Percentiles rank a stretch among this genome's conserved stretches.
phyloP scores from a whole-genome alignment of 2,113 vertebrate species.

The Rattus norvegicus region DNA sequence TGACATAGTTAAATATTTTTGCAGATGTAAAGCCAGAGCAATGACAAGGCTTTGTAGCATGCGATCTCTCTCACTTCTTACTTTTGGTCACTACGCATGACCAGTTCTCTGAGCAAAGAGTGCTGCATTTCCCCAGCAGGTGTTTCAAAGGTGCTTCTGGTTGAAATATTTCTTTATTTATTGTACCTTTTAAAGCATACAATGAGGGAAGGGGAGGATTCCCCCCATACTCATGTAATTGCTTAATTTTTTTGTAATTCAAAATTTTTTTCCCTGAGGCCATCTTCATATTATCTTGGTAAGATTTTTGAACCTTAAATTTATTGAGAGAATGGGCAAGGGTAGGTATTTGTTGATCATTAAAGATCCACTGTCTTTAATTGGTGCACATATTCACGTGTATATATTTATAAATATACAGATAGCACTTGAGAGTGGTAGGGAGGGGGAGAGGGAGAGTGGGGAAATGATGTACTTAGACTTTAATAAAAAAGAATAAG shows the following conservation, averaged over 20 bases:
- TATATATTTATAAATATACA: background rate
- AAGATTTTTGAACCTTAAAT: constrained; percentile 16
- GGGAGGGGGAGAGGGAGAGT: background rate
- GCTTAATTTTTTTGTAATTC: constrained; percentile 34
- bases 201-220: background rate
- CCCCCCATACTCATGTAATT: background rate
- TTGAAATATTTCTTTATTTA: background rate
- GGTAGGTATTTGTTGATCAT: constrained; percentile 12
- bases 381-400: background rate
- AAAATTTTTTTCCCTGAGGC: background rate
- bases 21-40: constrained; percentile 22
- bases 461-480: no score
- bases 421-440: background rate
- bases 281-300: background rate
- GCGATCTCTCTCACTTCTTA: constrained; percentile 11
- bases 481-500: background rate
- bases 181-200: constrained; percentile 6
- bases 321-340: background rate
- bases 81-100: constrained; percentile 63
- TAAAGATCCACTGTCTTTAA: background rate
- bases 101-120: constrained; percentile 42
- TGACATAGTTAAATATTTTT: constrained; percentile 33
- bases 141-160: constrained; percentile 40
- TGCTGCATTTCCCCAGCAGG: background rate
- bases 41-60: constrained; percentile 30